These are phyloP conservation scores for Peribatodes rhomboidaria DNA, from an alignment of 2,888 invertebrate genomes.

Conservation along the genomic window DNA sequence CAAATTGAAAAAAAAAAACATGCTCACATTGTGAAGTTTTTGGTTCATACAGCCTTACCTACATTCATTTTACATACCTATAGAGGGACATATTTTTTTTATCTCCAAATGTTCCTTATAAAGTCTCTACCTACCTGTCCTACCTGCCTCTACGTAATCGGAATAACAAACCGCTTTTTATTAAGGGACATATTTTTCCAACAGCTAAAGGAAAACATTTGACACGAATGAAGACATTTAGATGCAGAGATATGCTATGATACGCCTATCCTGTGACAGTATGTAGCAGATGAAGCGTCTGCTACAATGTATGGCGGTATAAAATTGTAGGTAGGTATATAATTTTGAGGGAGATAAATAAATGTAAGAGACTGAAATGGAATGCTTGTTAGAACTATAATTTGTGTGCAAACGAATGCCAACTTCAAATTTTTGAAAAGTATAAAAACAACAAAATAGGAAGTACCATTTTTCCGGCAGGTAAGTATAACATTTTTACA, in stretches of 20 bases:
- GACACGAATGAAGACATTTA: conserved; percentile 34
- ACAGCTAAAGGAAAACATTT: conserved; percentile 25
- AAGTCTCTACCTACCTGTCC: conserved; percentile 57
- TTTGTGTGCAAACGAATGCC: background rate
- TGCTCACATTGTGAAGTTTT: background rate
- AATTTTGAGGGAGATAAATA: background rate
- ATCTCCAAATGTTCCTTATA: no score
- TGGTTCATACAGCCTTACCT: background rate
- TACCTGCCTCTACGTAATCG: conserved; percentile 50
- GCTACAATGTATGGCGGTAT: conserved; percentile 12
- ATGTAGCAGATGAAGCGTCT: background rate
- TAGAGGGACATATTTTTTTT: no score
- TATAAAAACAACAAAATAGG: background rate
- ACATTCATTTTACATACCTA: background rate
- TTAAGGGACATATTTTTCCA: conserved; percentile 46
- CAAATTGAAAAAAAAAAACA: background rate
- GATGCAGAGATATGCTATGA: conserved; percentile 28
- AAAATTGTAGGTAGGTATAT: conserved; percentile 2
- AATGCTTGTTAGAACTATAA: background rate
- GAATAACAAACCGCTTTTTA: conserved; percentile 63
- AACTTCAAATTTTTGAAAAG: background rate
- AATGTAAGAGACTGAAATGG: background rate
- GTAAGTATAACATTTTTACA: no score
- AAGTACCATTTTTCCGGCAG: no score
- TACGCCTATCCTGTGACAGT: conserved; percentile 8